Conservation (phyloP, 1,140 invertebrate genomes). For the Apis mellifera region Amel_HAv3.1 CM009934.2:11249001-11249500, state of each 20-base stretch:
- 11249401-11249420: neutral
- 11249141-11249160: neutral
- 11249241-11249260: neutral
- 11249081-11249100: slow-evolving; percentile 45
- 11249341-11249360: too few relatives aligned
- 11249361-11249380: neutral
- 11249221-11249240: neutral
- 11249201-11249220: too few relatives aligned
- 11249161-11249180: too few relatives aligned
- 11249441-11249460: slow-evolving; percentile 7
- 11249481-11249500: slow-evolving; percentile 42
- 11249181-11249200: too few relatives aligned
- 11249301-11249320: too few relatives aligned
- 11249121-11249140: slow-evolving; percentile 8
- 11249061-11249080: slow-evolving; percentile 45
- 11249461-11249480: slow-evolving; percentile 43
- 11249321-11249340: neutral
- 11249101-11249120: slow-evolving; percentile 36
- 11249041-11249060: slow-evolving; percentile 41
- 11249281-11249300: neutral
- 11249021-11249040: slow-evolving; percentile 44
- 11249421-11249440: slow-evolving; percentile 35
- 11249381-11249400: neutral
- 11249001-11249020: slow-evolving; percentile 47
- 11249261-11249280: neutral